These are phyloP conservation scores for Nomada goodeniana DNA, from an alignment of 2,888 invertebrate genomes.

Conservation along the genomic window DNA sequence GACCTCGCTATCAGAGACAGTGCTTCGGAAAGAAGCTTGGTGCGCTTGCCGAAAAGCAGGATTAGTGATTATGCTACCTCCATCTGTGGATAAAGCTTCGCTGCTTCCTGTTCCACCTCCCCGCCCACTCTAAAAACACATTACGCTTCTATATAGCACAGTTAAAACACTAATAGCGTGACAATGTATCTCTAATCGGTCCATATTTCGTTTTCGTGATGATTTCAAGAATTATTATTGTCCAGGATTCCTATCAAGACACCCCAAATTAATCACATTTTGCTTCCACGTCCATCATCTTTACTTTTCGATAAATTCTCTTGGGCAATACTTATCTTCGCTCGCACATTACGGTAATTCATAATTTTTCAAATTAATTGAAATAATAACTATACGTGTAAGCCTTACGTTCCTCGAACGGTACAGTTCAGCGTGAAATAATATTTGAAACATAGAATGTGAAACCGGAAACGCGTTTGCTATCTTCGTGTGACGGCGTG, in stretches of 20 bases:
- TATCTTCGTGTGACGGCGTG: conserved; percentile 12
- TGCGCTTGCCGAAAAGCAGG: conserved; percentile 90
- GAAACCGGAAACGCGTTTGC: conserved; percentile 11
- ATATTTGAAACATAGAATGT: conserved; percentile 10
- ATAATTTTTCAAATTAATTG: too few relatives aligned
- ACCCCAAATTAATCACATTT: not conserved
- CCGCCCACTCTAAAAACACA: conserved; percentile 76
- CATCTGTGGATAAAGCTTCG: conserved; percentile 86
- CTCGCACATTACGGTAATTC: not conserved
- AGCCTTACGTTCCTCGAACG: conserved; percentile 14
- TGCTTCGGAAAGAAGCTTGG: conserved; percentile 92
- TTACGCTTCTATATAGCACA: conserved; percentile 54
- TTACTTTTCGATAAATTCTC: not conserved
- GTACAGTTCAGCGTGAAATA: conserved; percentile 18
- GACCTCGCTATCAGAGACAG: conserved; percentile 97
- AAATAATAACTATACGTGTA: not conserved
- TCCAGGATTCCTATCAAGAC: not conserved
- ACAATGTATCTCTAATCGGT: conserved; percentile 17
- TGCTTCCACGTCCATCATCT: not conserved
- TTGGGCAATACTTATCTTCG: conserved; percentile 45
- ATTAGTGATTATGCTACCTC: conserved; percentile 93
- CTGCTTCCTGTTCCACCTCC: conserved; percentile 80
- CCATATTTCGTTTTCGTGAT: not conserved
- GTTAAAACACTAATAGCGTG: conserved; percentile 7
- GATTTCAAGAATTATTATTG: not conserved